These are phyloP conservation scores for Nothocercus nigrocapillus DNA, from an alignment of 2,113 vertebrate species.

Conservation along the genomic window DNA sequence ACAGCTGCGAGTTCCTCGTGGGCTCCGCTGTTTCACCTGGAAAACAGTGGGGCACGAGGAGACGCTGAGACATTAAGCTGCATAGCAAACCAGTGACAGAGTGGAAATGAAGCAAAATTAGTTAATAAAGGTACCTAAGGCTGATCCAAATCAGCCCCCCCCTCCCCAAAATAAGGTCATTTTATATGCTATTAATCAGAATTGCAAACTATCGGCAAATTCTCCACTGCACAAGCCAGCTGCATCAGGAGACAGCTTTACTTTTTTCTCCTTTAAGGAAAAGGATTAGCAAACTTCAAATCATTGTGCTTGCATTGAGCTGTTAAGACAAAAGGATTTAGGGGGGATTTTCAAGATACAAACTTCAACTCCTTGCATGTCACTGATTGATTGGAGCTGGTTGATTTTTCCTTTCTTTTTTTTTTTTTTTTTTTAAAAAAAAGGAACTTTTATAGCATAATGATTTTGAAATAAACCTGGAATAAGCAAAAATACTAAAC, in stretches of 20 bases:
- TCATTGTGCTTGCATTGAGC: conserved; percentile 93
- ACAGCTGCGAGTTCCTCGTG: conserved; percentile 64
- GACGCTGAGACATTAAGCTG: conserved; percentile 60
- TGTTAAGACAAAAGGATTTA: conserved; percentile 99
- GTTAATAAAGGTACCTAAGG: conserved; percentile 60
- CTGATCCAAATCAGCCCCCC: conserved; percentile 80
- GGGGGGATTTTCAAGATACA: conserved; percentile 97
- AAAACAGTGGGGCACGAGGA: conserved; percentile 57
- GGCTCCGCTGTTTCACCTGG: conserved; percentile 82
- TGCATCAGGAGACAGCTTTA: conserved; percentile 89
- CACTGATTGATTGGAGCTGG: conserved; percentile 91
- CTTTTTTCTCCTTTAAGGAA: conserved; percentile 91
- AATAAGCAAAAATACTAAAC: conserved; percentile 40
- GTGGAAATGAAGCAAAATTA: conserved; percentile 71
- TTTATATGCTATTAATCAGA: conserved; percentile 90
- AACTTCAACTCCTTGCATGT: conserved; percentile 98
- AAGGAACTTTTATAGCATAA: conserved; percentile 79
- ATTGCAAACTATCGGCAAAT: conserved; percentile 86
- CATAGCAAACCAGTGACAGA: conserved; percentile 22
- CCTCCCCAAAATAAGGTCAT: conserved; percentile 83
- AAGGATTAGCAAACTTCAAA: conserved; percentile 98
- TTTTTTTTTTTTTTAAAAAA: conserved; percentile 42
- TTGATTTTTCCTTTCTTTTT: conserved; percentile 12
- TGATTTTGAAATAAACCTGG: conserved; percentile 90
- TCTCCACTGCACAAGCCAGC: conserved; percentile 83